Evolutionary conservation across 2,797 vertebrate genomes (phyloP).

Genomic region (Characodon lateralis): DNA sequence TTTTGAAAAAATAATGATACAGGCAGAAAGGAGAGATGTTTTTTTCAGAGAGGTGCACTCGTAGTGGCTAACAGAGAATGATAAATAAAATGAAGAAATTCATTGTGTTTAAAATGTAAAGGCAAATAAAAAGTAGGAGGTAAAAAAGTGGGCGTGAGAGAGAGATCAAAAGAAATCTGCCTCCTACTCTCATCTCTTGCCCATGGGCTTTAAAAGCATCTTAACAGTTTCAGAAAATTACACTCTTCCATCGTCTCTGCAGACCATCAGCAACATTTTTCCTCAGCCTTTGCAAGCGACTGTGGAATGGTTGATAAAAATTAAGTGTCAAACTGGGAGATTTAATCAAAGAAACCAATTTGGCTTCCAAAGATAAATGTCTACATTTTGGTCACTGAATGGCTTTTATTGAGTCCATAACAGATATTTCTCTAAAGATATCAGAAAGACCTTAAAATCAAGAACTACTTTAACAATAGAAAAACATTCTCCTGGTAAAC

Average conservation of each 20-base stretch:
- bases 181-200: conserved; percentile 24
- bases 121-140: not conserved
- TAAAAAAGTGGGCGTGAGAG: not conserved
- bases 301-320: conserved; percentile 9
- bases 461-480: not conserved
- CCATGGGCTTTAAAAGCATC: conserved; percentile 12
- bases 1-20: conserved; percentile 25
- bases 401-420: not conserved
- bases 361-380: not conserved
- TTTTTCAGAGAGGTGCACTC: conserved; percentile 5
- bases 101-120: not conserved
- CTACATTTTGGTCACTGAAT: conserved; percentile 1
- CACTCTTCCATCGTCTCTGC: conserved; percentile 19
- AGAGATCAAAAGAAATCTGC: conserved; percentile 32
- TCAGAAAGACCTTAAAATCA: not conserved
- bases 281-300: conserved; percentile 4
- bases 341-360: conserved; percentile 22
- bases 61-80: not conserved
- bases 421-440: not conserved
- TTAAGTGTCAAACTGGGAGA: conserved; percentile 6
- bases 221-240: conserved; percentile 19
- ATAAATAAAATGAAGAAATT: conserved; percentile 16
- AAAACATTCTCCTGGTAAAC: not conserved
- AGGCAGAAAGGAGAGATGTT: not conserved
- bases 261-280: conserved; percentile 25